Evolutionary conservation across 2,113 vertebrate genomes (phyloP), one percentile per base, ranked within the genome.

Genomic region (Centropus unirufus): DNA sequence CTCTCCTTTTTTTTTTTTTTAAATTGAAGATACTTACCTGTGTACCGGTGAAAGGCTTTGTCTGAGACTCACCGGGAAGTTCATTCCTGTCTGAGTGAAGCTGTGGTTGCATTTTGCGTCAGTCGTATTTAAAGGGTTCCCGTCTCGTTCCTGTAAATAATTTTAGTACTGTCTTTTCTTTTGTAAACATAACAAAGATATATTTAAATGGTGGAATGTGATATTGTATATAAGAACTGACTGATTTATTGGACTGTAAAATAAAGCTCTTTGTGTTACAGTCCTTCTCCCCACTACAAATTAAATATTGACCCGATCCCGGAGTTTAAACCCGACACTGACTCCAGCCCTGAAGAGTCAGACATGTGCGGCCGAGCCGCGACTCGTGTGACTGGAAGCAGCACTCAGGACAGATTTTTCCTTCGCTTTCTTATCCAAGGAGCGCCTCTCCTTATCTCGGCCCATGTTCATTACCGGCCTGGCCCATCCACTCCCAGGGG

Each of bases 1-100:
- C 20, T 12, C 14, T 49, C 47, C 5, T 16, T 17, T 54, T 55
- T 68, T 79, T 64, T 69, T 77, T 57, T 87, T 74, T 54, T 77
- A 13, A 69, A 95, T 96, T 91, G 96, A 96, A 95, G 27, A 66
- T 83, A 93, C 63, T 95, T 85, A 79, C 83, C 91, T 93, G 83
- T 80, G 73, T 95, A 73, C 83, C 23, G 67, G 90, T 84, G 93
- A 89, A 42, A 76, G 6, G 8, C 90, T 95, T 91, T 77, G 61
- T 54, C 83, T 49, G 88, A 66, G 46, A 32, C 66, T 75, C 91
- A 86, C 93, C 61, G 87, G 94, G 36, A 97, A 96, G 83, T 97
- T 95, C 98, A 98, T 98, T 98, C 98, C 98, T 98, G 91, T 96
- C 94, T 64, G 88, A 95, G 87, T 83, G 68, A 97, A 97, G 84